Conservation (phyloP, 2,888 invertebrate species). For the Synergus umbraculus region DNA sequence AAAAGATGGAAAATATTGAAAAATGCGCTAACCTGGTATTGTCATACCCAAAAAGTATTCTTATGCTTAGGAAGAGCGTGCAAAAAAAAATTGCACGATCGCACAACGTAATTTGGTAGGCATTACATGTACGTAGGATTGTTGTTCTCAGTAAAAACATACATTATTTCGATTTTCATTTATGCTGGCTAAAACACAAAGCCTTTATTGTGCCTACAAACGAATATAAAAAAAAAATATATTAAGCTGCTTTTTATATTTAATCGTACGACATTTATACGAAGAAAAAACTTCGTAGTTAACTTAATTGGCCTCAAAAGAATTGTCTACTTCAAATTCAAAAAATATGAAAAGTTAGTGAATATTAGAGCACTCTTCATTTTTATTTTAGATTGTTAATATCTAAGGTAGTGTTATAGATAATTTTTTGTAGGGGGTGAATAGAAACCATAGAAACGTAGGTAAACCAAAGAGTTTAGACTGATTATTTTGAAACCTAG, state of each 20-base stretch:
- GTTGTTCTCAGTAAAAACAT: constrained; percentile 33
- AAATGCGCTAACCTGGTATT: constrained; percentile 17
- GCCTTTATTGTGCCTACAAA: constrained; percentile 72
- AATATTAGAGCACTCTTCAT: not conserved
- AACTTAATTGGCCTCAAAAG: not conserved
- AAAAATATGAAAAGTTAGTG: not conserved
- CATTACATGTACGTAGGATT: constrained; percentile 39
- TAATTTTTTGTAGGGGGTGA: constrained; percentile 10
- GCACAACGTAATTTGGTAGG: constrained; percentile 32
- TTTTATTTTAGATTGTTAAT: constrained; percentile 3
- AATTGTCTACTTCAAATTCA: not conserved
- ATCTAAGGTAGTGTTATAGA: constrained; percentile 4
- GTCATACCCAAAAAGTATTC: constrained; percentile 6
- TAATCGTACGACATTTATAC: constrained; percentile 4
- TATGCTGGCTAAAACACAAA: constrained; percentile 65
- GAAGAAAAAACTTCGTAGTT: not conserved
- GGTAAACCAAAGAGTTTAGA: constrained; percentile 11
- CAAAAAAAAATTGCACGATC: constrained; percentile 28
- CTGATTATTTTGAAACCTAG: constrained; percentile 14
- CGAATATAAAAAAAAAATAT: constrained; percentile 49
- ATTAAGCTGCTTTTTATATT: constrained; percentile 44
- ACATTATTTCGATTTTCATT: constrained; percentile 54
- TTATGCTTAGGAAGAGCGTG: constrained; percentile 27
- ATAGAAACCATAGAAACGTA: not conserved
- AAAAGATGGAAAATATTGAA: not conserved